phyloP scores from a whole-genome alignment of 2,888 invertebrate species.

The Leptinotarsa peninsularis region DNA sequence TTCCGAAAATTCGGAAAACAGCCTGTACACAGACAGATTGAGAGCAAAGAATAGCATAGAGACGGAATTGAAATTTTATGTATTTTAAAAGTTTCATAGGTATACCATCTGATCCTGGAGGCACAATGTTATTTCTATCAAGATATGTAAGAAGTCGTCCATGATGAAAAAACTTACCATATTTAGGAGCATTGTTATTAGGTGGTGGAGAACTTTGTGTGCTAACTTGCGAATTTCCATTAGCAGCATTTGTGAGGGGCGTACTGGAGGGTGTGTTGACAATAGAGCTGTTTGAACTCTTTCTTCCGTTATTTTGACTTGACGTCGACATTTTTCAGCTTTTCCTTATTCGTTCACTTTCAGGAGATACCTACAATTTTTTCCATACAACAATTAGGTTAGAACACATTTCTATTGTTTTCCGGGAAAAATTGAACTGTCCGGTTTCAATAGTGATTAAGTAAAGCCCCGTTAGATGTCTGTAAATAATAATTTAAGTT shows the following conservation, averaged over 20 bases:
- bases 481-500: conserved; percentile 36
- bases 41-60: too few relatives aligned
- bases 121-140: too few relatives aligned
- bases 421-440: conserved; percentile 38
- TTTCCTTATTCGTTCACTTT: conserved; percentile 46
- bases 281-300: conserved; percentile 60
- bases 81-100: too few relatives aligned
- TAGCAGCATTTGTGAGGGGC: conserved; percentile 58
- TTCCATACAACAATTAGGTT: conserved; percentile 44
- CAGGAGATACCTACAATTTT: conserved; percentile 48
- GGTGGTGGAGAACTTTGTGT: conserved; percentile 63
- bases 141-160: too few relatives aligned
- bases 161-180: conserved; percentile 61
- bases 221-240: conserved; percentile 57
- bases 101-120: too few relatives aligned
- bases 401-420: conserved; percentile 40
- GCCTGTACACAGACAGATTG: too few relatives aligned
- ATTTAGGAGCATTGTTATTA: conserved; percentile 68
- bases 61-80: too few relatives aligned
- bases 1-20: too few relatives aligned
- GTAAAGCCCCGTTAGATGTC: conserved; percentile 33
- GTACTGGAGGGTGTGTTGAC: conserved; percentile 64
- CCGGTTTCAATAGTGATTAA: conserved; percentile 32
- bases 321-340: conserved; percentile 49
- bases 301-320: conserved; percentile 59